These are phyloP conservation scores for Oncorhynchus mykiss DNA, from an alignment of 2,113 vertebrate species.

Conservation along the genomic window DNA sequence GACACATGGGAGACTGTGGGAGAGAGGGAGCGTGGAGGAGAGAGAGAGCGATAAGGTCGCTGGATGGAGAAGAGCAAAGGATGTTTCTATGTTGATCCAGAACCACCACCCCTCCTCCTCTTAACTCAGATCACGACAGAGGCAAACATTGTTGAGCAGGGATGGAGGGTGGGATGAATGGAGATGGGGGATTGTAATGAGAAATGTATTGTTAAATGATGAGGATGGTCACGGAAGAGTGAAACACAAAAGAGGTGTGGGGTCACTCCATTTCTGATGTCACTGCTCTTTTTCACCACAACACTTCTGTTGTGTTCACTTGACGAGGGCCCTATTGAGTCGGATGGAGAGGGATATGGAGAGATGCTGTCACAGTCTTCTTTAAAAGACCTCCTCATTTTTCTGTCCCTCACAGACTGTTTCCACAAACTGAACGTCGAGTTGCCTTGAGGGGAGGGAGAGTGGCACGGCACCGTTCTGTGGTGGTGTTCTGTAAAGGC, in stretches of 20 bases:
- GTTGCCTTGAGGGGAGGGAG: no score
- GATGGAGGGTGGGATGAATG: slow-evolving; percentile 15
- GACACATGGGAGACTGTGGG: slow-evolving; percentile 11
- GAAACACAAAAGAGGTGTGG: not conserved
- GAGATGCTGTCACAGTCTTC: no score
- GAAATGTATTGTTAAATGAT: slow-evolving; percentile 59
- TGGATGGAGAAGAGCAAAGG: not conserved
- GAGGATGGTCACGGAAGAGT: slow-evolving; percentile 20
- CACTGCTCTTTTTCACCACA: slow-evolving; percentile 21
- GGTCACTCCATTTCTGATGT: slow-evolving; percentile 52
- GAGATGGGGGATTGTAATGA: slow-evolving; percentile 49
- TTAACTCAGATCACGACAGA: slow-evolving; percentile 38
- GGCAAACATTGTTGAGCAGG: slow-evolving; percentile 47
- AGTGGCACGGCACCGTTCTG: no score
- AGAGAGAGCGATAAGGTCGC: not conserved
- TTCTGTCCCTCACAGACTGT: no score
- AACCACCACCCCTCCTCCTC: not conserved
- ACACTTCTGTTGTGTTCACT: not conserved
- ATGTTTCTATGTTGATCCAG: not conserved
- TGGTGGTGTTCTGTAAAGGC: no score
- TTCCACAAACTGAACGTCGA: no score
- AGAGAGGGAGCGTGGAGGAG: not conserved
- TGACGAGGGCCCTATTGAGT: no score
- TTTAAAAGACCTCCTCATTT: no score
- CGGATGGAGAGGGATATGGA: no score